phyloP scores from a whole-genome alignment of 2,113 vertebrate species.

The Connochaetes taurinus region DNA sequence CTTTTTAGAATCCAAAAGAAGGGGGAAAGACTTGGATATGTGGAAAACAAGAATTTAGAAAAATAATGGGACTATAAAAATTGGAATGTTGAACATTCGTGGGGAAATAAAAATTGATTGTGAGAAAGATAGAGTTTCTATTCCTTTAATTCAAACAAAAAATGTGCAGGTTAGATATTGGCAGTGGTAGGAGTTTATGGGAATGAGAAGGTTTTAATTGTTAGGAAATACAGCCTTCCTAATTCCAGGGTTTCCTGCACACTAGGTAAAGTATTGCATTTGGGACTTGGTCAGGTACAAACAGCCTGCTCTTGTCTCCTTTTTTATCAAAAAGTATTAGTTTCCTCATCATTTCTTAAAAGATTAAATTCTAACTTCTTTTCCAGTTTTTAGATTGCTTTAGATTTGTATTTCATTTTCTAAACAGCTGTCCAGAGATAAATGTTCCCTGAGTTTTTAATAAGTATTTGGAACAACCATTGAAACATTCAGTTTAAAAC shows the following conservation, averaged over 20 bases:
- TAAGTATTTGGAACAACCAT: not conserved
- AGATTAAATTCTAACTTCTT: not conserved
- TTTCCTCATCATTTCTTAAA: not conserved
- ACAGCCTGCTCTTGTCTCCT: not conserved
- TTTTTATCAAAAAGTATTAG: not conserved
- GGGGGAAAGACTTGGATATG: not conserved
- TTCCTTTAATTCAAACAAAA: not conserved
- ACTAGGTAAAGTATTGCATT: not conserved
- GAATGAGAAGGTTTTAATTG: not conserved
- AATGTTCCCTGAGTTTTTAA: not conserved
- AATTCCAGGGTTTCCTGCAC: not conserved
- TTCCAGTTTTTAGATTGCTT: not conserved
- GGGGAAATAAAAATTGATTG: conserved; percentile 6
- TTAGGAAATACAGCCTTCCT: not conserved
- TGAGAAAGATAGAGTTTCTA: not conserved
- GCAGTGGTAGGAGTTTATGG: not conserved
- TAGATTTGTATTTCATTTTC: not conserved
- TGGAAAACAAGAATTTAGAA: not conserved
- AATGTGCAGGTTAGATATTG: not conserved
- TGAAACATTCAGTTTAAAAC: not conserved
- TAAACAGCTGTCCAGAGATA: not conserved
- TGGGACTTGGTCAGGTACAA: not conserved
- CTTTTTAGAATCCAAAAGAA: not conserved
- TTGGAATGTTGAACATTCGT: not conserved
- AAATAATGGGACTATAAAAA: not conserved